Evolutionary conservation across 2,113 vertebrate genomes (phyloP), one percentile per base, ranked within the genome.

Genomic region (Stegastes partitus): DNA sequence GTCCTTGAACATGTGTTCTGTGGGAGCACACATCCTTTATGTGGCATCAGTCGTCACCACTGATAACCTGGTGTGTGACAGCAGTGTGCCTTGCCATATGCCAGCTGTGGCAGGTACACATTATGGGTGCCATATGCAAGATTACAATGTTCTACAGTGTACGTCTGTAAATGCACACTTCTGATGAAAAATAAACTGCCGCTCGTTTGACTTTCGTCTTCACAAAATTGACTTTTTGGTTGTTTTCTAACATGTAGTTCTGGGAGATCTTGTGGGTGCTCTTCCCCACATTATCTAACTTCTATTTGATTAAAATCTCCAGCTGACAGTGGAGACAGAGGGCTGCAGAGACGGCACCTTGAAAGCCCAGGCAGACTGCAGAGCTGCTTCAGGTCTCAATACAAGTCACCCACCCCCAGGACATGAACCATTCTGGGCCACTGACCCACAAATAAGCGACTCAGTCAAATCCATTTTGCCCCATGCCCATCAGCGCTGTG

Each of bases 391-490:
- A 61, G 69, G 62, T 81, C 88, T 93, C 86, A 88, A 87, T 91
- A 67, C 76, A 23, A 78, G 83, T 90, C 89, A 83, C 66, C 83
- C 76, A 83, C 86, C 86, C 90, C 77, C 82, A 56, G 87, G 84
- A 81, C 69, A 18, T 42, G 18, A 26, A 15, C 82, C 81, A 93
- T 95, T 95, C 92, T 89, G 92, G 88, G 83, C 93, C 74, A 57
- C 39, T 95, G 96, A 96, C 95, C 96, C 92, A 73, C 92, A 92
- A 94, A 89, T 93, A 93, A 94, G 81, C 89, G 89, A 88, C 89
- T 94, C 93, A 93, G 91, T 89, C 84, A 87, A 93, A 93, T 93
- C 93, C 88, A 85, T 87, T 93, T 93, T 90, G 90, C 90, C 84
- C 63, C 85, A 79, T 62, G 83, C 66, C 81, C 74, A 74, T 72